A percentile compares a stretch with the other conserved stretches of the same genome.
phyloP scores from a whole-genome alignment of 2,113 vertebrate genomes.

The Vireo altiloquus region DNA sequence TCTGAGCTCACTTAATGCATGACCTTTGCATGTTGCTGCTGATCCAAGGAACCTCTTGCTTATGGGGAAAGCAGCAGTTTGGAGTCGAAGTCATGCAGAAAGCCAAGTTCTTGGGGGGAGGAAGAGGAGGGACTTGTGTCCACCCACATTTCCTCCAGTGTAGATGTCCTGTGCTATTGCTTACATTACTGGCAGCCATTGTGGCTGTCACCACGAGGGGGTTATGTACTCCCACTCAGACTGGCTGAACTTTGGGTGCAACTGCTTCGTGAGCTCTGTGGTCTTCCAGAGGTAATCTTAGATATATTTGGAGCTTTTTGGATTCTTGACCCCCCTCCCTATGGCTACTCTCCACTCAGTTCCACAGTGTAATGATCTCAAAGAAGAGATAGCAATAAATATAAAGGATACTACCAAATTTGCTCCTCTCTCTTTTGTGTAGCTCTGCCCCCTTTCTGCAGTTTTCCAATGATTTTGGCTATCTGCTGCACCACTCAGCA shows the following conservation, averaged over 20 bases:
- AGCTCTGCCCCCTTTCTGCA: constrained; percentile 58
- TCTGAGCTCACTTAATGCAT: background rate
- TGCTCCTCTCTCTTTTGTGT: constrained; percentile 57
- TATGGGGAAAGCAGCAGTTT: background rate
- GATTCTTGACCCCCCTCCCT: background rate
- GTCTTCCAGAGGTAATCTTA: background rate
- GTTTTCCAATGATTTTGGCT: constrained; percentile 58
- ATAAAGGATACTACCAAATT: constrained; percentile 51
- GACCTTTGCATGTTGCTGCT: background rate
- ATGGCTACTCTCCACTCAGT: background rate
- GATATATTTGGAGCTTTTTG: background rate
- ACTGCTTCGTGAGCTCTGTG: background rate
- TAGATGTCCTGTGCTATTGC: background rate
- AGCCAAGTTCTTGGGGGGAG: background rate
- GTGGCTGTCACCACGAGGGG: background rate
- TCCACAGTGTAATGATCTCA: background rate
- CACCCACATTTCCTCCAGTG: background rate
- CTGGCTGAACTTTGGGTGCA: background rate
- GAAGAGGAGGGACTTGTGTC: background rate
- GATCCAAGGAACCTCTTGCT: background rate
- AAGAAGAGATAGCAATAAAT: constrained; percentile 21
- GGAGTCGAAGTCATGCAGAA: background rate
- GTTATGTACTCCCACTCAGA: background rate
- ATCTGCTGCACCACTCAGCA: constrained; percentile 58
- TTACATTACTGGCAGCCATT: background rate